A percentile compares a stretch with the other conserved stretches of the same genome.
Conservation (phyloP, 2,888 invertebrate species). For the Aphodius granarius region DNA sequence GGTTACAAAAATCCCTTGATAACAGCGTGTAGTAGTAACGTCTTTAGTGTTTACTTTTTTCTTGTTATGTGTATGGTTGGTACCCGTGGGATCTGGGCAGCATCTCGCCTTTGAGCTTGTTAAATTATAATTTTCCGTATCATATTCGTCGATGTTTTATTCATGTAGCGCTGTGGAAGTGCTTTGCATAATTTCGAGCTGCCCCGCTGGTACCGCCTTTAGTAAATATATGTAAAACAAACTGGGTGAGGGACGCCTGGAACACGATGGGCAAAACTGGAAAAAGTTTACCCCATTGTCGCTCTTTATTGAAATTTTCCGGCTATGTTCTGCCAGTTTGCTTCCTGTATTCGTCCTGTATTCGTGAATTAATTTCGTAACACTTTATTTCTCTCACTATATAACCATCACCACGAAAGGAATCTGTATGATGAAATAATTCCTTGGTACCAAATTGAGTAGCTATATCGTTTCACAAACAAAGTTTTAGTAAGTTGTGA, state of each 20-base stretch:
- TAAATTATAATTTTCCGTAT: not conserved
- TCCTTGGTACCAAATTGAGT: not conserved
- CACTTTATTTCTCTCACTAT: conserved; percentile 9
- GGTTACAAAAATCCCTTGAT: not conserved
- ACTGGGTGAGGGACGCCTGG: not conserved
- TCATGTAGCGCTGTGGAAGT: not conserved
- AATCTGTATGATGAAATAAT: not conserved
- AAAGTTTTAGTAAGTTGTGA: not conserved
- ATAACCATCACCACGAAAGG: not conserved
- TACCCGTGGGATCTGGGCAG: not conserved
- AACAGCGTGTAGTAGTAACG: not conserved
- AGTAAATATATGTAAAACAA: not conserved
- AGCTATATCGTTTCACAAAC: conserved; percentile 4
- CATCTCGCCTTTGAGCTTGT: not conserved
- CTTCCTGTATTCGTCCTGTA: not conserved
- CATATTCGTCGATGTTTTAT: not conserved
- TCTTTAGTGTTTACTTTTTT: not conserved
- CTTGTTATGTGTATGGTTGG: not conserved
- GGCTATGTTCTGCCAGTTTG: not conserved
- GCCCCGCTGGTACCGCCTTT: not conserved
- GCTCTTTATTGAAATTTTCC: not conserved
- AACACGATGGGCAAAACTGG: not conserved
- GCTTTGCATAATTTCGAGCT: not conserved
- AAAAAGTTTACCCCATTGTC: not conserved
- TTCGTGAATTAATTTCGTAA: not conserved